A percentile compares a stretch with the other conserved stretches of the same genome.
Evolutionary conservation across 2,888 invertebrate species (phyloP).

Genomic region (Tuberolachnus salignus): DNA sequence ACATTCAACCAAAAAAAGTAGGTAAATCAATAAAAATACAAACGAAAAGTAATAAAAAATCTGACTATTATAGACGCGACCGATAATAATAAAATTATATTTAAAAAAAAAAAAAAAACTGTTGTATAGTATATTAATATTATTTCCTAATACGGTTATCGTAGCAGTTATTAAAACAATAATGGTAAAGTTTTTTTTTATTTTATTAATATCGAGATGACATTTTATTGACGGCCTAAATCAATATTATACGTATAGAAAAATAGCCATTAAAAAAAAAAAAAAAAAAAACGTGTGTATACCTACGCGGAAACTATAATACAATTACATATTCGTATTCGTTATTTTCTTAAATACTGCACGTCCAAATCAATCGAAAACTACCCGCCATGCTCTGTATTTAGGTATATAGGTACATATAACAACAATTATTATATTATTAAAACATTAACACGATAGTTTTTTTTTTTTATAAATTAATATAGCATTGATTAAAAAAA

Average conservation of each 20-base stretch:
- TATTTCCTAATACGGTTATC: neutral
- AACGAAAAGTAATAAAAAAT: neutral
- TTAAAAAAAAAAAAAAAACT: conserved; percentile 2
- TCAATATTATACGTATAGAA: conserved; percentile 5
- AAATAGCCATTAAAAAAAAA: too few species aligned
- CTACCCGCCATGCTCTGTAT: neutral
- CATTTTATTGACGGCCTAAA: conserved; percentile 17
- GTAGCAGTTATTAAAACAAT: neutral
- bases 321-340: neutral
- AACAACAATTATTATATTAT: neutral
- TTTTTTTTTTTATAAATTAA: conserved; percentile 6
- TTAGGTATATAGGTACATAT: neutral
- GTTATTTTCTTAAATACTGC: neutral
- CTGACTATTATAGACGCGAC: neutral
- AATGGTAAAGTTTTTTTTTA: neutral
- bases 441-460: neutral
- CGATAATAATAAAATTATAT: neutral
- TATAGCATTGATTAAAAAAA: conserved; percentile 13
- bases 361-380: conserved; percentile 15
- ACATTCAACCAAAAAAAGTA: neutral
- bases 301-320: too few species aligned
- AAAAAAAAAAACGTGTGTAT: neutral
- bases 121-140: neutral
- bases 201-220: neutral
- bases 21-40: too few species aligned